These are phyloP conservation scores for Carcinoscorpius rotundicauda DNA, from an alignment of 1,140 invertebrate genomes.

Conservation along the genomic window DNA sequence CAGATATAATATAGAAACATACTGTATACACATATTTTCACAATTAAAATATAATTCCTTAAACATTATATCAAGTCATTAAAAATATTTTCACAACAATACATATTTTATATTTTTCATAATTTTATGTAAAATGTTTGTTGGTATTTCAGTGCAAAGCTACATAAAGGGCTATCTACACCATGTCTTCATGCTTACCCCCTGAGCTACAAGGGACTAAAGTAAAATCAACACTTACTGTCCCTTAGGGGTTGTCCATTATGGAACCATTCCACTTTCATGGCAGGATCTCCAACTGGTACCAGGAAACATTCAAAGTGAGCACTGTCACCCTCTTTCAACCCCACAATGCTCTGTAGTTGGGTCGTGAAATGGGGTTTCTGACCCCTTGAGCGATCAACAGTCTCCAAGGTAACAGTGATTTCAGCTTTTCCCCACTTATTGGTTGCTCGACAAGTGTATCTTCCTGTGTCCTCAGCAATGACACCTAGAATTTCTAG, in stretches of 20 bases:
- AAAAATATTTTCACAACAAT: too few relatives aligned
- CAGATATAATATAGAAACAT: too few relatives aligned
- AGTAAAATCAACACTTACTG: conserved; percentile 35
- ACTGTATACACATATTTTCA: too few relatives aligned
- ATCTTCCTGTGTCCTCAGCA: conserved; percentile 69
- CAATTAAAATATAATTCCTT: too few relatives aligned
- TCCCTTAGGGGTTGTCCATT: conserved; percentile 76
- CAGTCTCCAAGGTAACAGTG: conserved; percentile 63
- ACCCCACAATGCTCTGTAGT: conserved; percentile 64
- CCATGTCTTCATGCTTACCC: too few relatives aligned
- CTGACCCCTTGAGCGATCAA: conserved; percentile 69
- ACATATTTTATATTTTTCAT: too few relatives aligned
- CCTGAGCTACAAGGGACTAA: too few relatives aligned
- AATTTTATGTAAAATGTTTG: too few relatives aligned
- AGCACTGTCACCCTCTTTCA: conserved; percentile 80
- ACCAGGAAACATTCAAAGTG: conserved; percentile 55
- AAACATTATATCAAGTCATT: too few relatives aligned
- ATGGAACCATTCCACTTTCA: conserved; percentile 93
- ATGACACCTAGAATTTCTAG: conserved; percentile 82
- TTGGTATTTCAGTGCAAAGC: too few relatives aligned
- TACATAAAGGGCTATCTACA: too few relatives aligned
- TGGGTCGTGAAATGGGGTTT: conserved; percentile 79
- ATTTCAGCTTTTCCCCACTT: conserved; percentile 53
- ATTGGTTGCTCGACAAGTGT: conserved; percentile 39
- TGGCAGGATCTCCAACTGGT: conserved; percentile 80